Percentiles rank a stretch among this genome's conserved stretches.
phyloP scores from a whole-genome alignment of 2,888 invertebrate species.

The Koerneria pararmatus region DNA sequence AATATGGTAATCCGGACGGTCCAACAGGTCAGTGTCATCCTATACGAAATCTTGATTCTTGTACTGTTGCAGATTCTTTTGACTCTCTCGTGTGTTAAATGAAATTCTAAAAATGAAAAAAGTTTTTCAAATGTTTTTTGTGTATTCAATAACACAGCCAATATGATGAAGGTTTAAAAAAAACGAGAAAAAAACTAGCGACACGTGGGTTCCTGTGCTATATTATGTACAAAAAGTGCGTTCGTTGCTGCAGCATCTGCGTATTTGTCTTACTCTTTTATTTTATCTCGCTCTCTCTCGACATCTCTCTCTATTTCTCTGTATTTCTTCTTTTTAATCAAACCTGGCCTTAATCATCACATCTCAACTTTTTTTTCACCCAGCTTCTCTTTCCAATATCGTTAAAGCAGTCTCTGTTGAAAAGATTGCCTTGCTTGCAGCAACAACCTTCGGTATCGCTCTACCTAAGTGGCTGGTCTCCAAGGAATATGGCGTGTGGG shows the following conservation, averaged over 20 bases:
- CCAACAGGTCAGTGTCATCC: constrained; percentile 70
- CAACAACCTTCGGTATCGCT: constrained; percentile 98
- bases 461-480: constrained; percentile 99
- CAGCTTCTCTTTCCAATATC: neutral
- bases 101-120: neutral
- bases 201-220: too few relatives aligned
- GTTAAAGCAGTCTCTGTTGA: neutral
- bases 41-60: neutral
- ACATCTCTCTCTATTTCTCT: constrained; percentile 5
- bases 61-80: neutral
- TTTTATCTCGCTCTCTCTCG: neutral
- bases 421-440: constrained; percentile 63
- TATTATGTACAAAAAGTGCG: too few relatives aligned
- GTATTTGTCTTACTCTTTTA: constrained; percentile 4
- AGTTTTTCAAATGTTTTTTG: neutral
- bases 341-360: too few relatives aligned
- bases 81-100: neutral
- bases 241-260: too few relatives aligned
- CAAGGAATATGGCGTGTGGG: constrained; percentile 95
- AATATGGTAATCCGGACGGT: constrained; percentile 98
- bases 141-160: neutral
- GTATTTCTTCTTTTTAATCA: constrained; percentile 23
- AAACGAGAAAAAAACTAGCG: too few relatives aligned
- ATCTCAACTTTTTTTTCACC: constrained; percentile 29
- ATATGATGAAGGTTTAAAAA: neutral